Base-by-base conservation (phyloP, 2,888 invertebrate species). In the Hypselothyrea guttata region DNA sequence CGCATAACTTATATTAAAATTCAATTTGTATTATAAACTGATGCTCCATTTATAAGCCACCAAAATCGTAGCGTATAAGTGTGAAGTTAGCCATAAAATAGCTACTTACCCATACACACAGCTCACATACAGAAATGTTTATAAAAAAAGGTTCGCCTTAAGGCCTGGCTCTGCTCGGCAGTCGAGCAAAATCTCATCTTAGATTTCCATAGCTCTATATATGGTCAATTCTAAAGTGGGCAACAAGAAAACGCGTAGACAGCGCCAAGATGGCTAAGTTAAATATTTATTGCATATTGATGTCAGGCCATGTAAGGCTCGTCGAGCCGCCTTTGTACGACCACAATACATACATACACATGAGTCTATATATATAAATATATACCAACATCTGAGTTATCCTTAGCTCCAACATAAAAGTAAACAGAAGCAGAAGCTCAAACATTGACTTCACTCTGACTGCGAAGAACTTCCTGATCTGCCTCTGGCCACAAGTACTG, bases 221-320 rank as follows among this genome's bases (percentile, higher is more conserved):
- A 75, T 55, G 78, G 67, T 33, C 52, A 63, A 45, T 67, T 65
- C 69, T 64, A 72, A 72, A 72, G 70, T 60, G 57, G 61, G 68
- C 59, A 58, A 58, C 58, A 69, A 52, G 73, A 65, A 73, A 62
- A 63, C 60, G 63, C 77, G 60, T 75, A 75, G 75, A 74, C 75
- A 75, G 65, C 72, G 73, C 77, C 78, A 77, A 81, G 77, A 75
- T 78, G 64, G 79, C 71, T 62, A 67, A 67, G 69, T 75, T 78
- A 82, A 78, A 82, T 82, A 78, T 78, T 78, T 82, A 78, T 78
- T 78, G 79, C 83, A 82, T 78, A 78, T 78, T 78, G 82, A 78
- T 82, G 75, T 73, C 79, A 64, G 58, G 42, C 77, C 77, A 75
- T 78, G 75, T 78, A 78, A 52, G 83, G 82, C 54, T 49, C 27